Base-by-base conservation (phyloP, 2,797 vertebrate species). In the Vespertilio murinus region DNA sequence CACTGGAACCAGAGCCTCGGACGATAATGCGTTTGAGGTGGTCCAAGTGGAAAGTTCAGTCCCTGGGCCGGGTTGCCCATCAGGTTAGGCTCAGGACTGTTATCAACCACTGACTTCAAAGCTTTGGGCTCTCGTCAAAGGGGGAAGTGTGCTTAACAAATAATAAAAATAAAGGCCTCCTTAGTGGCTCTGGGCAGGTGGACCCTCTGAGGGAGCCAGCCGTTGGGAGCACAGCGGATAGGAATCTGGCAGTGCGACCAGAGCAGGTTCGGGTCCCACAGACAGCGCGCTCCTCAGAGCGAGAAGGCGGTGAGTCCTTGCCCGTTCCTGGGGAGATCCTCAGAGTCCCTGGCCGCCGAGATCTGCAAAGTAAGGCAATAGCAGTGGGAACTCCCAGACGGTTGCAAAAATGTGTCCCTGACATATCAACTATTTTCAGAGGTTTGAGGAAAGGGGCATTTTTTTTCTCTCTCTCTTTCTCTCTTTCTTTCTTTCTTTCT, bases 81-180 rank as follows among this genome's bases (percentile, higher is more conserved):
- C 94, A 81, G 80, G 84, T 96, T 59, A 91, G 80, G 84, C 95
- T 64, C 8, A 67, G 59, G 28, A 33, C 93, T 79, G 56, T 97
- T 96, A 97, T 96, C 96, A 84, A 52, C 61, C 49, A 59, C 64
- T 54, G 79, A 91, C 93, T 95, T 97, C 87, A 97, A 96, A 96
- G 95, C 81, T 81, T 94, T 71, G 95, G 89, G 67, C 91, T 95
- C 6, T 88, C 59, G 22, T 95, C 84, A 97, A 96, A 95, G 84
- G 81, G 28, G 6, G 90, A 82, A 94, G 69, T 92, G 73, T 91
- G 52, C 89, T 94, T n/a, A 10, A 71, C 93, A 94, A 96, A 81
- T n/a, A 88, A 35, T 42, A 95, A 86, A 33, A 84, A 93, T 85
- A 81, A 91, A 93, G 45, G 47, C 42, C 33, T 94, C 74, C 71